These are phyloP conservation scores for Oreochromis aureus DNA, from an alignment of 2,113 vertebrate species.

Conservation along the genomic window DNA sequence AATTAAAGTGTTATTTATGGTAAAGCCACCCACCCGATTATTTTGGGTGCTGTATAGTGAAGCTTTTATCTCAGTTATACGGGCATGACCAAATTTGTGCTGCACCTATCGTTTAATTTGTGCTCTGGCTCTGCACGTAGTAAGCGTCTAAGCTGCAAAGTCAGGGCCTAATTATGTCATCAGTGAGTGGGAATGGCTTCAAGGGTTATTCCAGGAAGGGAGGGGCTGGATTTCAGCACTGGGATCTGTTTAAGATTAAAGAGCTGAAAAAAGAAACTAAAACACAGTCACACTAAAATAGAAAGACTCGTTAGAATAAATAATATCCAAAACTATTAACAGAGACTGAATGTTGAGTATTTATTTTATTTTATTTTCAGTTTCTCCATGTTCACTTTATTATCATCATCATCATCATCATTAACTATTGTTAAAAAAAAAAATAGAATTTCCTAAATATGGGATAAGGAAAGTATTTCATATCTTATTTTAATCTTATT, in stretches of 20 bases:
- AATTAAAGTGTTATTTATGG: background rate
- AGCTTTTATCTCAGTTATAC: background rate
- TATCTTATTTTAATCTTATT: background rate
- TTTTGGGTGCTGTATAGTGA: background rate
- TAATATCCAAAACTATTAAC: background rate
- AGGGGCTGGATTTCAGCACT: background rate
- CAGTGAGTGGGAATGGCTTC: background rate
- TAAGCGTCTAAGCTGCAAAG: background rate
- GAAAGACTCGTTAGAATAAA: background rate
- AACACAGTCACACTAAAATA: background rate
- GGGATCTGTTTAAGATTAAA: background rate
- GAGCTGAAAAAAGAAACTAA: background rate
- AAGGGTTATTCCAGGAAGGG: background rate
- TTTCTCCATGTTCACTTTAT: background rate
- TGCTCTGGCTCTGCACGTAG: background rate
- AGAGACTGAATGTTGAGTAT: background rate
- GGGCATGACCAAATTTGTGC: background rate
- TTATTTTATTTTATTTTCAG: background rate
- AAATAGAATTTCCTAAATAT: background rate
- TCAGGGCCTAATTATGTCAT: constrained; percentile 44
- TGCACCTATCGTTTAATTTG: constrained; percentile 1
- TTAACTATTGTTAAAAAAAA: background rate
- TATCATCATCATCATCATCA: background rate
- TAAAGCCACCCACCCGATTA: background rate
- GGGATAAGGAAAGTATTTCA: background rate